phyloP scores from a whole-genome alignment of 2,797 vertebrate genomes.

The Neopelma chrysocephalum region DNA sequence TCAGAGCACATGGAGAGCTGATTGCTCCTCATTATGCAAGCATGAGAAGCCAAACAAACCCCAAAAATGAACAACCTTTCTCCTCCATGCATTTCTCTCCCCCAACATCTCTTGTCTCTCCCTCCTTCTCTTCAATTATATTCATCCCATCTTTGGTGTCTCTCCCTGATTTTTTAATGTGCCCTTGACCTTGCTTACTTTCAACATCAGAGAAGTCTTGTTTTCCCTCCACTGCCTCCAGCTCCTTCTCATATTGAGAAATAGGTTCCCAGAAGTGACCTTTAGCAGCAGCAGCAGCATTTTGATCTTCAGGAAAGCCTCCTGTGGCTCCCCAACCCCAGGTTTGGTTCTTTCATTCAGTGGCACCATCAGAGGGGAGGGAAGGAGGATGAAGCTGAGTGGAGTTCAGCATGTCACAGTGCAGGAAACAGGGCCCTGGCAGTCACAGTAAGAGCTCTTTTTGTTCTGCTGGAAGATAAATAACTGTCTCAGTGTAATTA shows the following conservation, averaged over 20 bases:
- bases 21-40: background rate
- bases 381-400: background rate
- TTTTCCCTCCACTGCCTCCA: background rate
- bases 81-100: background rate
- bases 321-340: background rate
- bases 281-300: background rate
- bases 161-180: background rate
- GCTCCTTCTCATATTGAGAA: background rate
- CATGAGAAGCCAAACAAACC: background rate
- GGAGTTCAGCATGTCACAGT: background rate
- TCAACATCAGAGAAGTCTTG: background rate
- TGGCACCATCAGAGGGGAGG: background rate
- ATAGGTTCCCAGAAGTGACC: conserved; percentile 15
- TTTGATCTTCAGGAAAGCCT: conserved; percentile 14
- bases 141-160: background rate
- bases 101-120: background rate
- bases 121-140: background rate
- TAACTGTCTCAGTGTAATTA: conserved; percentile 55
- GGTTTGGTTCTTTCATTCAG: background rate
- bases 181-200: background rate
- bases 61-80: background rate
- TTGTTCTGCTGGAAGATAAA: conserved; percentile 41
- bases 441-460: background rate
- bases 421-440: background rate
- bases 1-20: background rate